These are phyloP conservation scores for Caenorhabditis macrosperma DNA, from an alignment of 2,888 invertebrate species.

Conservation along the genomic window DNA sequence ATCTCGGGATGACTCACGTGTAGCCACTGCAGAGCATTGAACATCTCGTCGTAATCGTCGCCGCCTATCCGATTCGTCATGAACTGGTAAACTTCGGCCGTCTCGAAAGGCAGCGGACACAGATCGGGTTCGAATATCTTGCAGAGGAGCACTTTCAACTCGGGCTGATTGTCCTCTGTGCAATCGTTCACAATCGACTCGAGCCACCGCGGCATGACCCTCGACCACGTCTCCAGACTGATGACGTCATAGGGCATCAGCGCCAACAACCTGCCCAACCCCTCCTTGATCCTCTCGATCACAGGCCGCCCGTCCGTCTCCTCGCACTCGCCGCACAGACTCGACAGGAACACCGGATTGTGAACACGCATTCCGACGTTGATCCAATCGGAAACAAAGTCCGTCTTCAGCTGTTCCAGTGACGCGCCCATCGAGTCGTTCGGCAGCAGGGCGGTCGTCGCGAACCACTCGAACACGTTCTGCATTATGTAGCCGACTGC, in stretches of 20 bases:
- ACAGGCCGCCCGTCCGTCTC: conserved; percentile 85
- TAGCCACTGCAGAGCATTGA: conserved; percentile 82
- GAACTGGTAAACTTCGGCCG: conserved; percentile 95
- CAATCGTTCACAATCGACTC: conserved; percentile 63
- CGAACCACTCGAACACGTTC: conserved; percentile 99
- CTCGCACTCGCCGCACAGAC: conserved; percentile 94
- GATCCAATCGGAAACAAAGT: conserved; percentile 93
- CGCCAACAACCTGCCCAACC: conserved; percentile 85
- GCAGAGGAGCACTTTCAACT: conserved; percentile 88
- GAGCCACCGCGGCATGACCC: conserved; percentile 99
- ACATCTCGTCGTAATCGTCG: conserved; percentile 81
- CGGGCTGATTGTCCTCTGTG: conserved; percentile 84
- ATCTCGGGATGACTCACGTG: conserved; percentile 72
- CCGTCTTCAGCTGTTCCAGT: conserved; percentile 79
- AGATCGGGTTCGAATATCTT: conserved; percentile 97
- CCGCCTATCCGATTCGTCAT: conserved; percentile 87
- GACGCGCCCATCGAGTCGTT: conserved; percentile 83
- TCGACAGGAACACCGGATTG: conserved; percentile 92
- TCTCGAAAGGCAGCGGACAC: conserved; percentile 93
- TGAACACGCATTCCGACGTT: conserved; percentile 88
- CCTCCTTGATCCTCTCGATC: conserved; percentile 93
- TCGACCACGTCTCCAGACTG: conserved; percentile 89
- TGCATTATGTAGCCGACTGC: conserved; percentile 91
- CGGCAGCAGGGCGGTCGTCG: conserved; percentile 95
- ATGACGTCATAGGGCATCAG: conserved; percentile 98